Conservation (phyloP, 2,888 invertebrate genomes). For the Polyommatus icarus region DNA sequence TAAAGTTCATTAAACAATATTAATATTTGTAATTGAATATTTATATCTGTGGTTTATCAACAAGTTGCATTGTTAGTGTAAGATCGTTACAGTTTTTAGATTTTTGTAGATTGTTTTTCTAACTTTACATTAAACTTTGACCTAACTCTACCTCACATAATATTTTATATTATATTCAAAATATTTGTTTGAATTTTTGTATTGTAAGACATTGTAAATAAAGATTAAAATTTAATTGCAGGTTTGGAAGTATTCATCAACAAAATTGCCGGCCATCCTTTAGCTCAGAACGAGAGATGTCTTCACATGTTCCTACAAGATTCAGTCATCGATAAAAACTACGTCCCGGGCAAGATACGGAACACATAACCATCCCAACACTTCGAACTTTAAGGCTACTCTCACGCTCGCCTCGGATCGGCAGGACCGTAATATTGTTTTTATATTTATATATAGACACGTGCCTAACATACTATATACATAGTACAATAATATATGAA, state of each 20-base stretch:
- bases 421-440: slow-evolving; percentile 32
- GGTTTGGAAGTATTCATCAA: slow-evolving; percentile 98
- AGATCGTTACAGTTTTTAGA: not conserved
- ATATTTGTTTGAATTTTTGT: not conserved
- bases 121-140: no score
- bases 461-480: slow-evolving; percentile 31
- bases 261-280: slow-evolving; percentile 99
- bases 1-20: not conserved
- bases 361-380: slow-evolving; percentile 85
- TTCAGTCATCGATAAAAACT: slow-evolving; percentile 98
- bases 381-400: slow-evolving; percentile 55
- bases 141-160: no score
- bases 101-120: no score
- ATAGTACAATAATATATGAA: slow-evolving; percentile 30
- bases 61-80: not conserved
- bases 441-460: slow-evolving; percentile 30
- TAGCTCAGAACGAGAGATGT: slow-evolving; percentile 99
- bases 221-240: slow-evolving; percentile 44
- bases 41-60: not conserved
- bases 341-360: slow-evolving; percentile 99
- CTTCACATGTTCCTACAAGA: slow-evolving; percentile 99
- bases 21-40: not conserved
- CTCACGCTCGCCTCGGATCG: slow-evolving; percentile 36
- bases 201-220: not conserved
- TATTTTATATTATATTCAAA: no score